Base-by-base conservation (phyloP, 1,140 invertebrate genomes). In the Littorina saxatilis region DNA sequence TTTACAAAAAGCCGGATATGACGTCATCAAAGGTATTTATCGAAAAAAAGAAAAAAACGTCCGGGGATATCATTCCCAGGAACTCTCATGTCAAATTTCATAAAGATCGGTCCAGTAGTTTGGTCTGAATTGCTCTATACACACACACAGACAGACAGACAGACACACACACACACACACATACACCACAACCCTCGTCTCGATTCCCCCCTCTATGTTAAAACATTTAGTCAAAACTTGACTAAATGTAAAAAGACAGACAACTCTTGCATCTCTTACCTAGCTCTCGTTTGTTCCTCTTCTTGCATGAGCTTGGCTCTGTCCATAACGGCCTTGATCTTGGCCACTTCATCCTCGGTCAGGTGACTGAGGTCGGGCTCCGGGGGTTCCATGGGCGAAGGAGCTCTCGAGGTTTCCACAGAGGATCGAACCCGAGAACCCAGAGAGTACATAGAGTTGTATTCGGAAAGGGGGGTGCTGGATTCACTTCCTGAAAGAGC, bases 241-340 rank as follows among this genome's bases (percentile, higher is more conserved):
- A 7, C 9, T 61, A 9, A 23, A 61, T 23, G n/a, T 23, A 61
- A 61, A 23, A 5, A 23, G 20, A 29, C 27, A n/a, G 27, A 29
- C 27, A 61, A 61, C 27, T 23, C 88, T 87, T 81, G 23, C 27
- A 61, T 13, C 27, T 23, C 88, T 87, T 81, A 91, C 90, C 88
- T 88, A 40, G 87, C 87, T 66, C 88, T 63, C n/a, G 78, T 78
- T 39, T 91, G 84, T 70, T 92, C 91, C 72, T 91, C 91, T 63
- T 94, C 91, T 85, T 94, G 88, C 79, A 91, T 86, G 78, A 93
- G 92, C 87, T 94, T 93, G 40, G 94, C 94, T 86, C 94, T 93
- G 68, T 94, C 94, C 93, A 95, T 95, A n/a, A 95, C 94, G 82
- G 93, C 94, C 70, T 94, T 93, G 63, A 95, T 95, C 86, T 94